These are phyloP conservation scores for Tetragonula clypearis DNA, from an alignment of 1,140 invertebrate species.

Conservation along the genomic window DNA sequence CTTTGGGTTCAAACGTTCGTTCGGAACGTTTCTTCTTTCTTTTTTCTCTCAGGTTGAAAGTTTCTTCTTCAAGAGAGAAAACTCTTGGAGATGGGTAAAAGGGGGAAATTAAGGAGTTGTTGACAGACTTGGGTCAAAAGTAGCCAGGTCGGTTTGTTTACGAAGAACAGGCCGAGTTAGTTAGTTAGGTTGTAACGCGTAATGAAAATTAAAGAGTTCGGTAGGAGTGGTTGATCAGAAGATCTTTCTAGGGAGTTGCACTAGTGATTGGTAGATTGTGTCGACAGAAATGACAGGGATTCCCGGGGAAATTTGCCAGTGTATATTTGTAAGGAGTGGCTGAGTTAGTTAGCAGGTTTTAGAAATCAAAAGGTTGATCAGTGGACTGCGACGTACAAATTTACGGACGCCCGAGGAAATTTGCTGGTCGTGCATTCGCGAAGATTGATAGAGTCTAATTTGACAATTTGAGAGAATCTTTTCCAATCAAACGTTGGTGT, in stretches of 20 bases:
- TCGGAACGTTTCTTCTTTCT: not conserved
- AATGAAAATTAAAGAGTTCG: not conserved
- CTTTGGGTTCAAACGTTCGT: not conserved
- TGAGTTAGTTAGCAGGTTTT: too few relatives aligned
- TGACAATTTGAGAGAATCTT: too few relatives aligned
- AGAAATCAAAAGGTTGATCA: too few relatives aligned
- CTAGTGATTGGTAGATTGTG: not conserved
- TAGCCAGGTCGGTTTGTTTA: not conserved
- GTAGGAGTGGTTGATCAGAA: too few relatives aligned
- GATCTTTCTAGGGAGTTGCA: not conserved
- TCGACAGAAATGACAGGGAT: too few relatives aligned
- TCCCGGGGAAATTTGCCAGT: too few relatives aligned
- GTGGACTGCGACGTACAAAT: too few relatives aligned
- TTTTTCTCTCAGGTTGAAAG: not conserved
- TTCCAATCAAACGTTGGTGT: too few relatives aligned
- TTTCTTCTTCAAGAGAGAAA: not conserved
- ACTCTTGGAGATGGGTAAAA: not conserved
- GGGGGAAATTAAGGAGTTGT: not conserved
- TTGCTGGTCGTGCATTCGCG: too few relatives aligned
- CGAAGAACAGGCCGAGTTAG: not conserved
- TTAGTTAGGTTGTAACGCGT: not conserved
- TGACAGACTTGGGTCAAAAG: not conserved
- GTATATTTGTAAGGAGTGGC: too few relatives aligned
- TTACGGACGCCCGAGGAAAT: too few relatives aligned
- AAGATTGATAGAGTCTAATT: too few relatives aligned